Evolutionary conservation across 2,797 vertebrate species (phyloP).

Genomic region (Onychomys torridus): DNA sequence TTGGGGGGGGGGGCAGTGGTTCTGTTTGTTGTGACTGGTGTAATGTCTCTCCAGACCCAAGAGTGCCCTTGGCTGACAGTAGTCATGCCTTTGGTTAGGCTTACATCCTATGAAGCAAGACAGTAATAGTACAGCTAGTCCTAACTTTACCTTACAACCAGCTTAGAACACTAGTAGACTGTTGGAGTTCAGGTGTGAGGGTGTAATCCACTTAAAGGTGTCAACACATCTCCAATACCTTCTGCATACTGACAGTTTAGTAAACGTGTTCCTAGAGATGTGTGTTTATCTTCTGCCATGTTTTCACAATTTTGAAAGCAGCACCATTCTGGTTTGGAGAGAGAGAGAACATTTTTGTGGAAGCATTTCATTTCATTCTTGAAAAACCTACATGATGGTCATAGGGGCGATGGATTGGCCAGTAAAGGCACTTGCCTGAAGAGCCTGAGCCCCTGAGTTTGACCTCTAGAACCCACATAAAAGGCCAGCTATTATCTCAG

Average conservation of each 20-base stretch:
- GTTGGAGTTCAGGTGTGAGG: constrained; percentile 21
- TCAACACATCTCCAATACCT: neutral
- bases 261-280: neutral
- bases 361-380: neutral
- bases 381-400: neutral
- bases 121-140: neutral
- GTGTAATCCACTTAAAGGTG: constrained; percentile 18
- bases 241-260: neutral
- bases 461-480: neutral
- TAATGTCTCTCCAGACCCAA: neutral
- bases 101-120: neutral
- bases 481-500: neutral
- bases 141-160: neutral
- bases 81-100: neutral
- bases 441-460: neutral
- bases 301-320: constrained; percentile 52
- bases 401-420: neutral
- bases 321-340: neutral
- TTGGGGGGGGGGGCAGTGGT: neutral
- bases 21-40: neutral
- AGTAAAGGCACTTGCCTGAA: neutral
- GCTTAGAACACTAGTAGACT: neutral
- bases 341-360: neutral
- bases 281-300: constrained; percentile 18
- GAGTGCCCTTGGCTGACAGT: neutral